Evolutionary conservation across 37 sponge, comb jelly and placozoan genomes (phyloP), one percentile per base, ranked within the genome.

Genomic region (Tethya wilhelma): DNA sequence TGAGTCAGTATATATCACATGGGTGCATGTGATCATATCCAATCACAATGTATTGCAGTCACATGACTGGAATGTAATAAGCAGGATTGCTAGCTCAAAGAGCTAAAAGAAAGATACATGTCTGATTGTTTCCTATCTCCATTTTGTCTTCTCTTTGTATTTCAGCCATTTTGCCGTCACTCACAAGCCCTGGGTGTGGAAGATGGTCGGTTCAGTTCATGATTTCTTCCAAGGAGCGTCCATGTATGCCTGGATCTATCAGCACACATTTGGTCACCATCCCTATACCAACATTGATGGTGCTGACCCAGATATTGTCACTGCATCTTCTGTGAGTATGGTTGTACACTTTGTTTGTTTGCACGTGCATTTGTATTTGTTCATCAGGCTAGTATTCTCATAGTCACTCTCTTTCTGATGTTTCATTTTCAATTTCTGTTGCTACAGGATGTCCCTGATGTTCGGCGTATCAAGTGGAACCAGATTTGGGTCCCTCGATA

Each of bases 101-200:
- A n/a, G n/a, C n/a, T n/a, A n/a, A n/a, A n/a, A n/a, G n/a, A n/a
- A n/a, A n/a, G n/a, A n/a, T n/a, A n/a, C n/a, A n/a, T n/a, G n/a
- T n/a, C n/a, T n/a, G n/a, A n/a, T n/a, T n/a, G n/a, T n/a, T n/a
- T n/a, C n/a, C n/a, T n/a, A n/a, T n/a, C n/a, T n/a, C n/a, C n/a
- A 67, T 67, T 32, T 67, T 11, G 4, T 67, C 39, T 38, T 67
- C 7, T 17, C 67, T 34, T 4, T n/a, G 23, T 72, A 17, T 6
- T 72, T 37, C 43, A 94, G 96, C 58, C 97, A 97, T 69, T 97
- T 94, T 91, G 86, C 97, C 25, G 57, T 97, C 69, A 94, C 97
- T 23, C 91, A 93, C 69, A 94, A 94, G 81, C 97, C 97, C 5
- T 94, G 97, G 95, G 96, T 97, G 67, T 97, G 97, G 97, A 84